A percentile compares a stretch with the other conserved stretches of the same genome.
These are phyloP conservation scores for Phoxinus phoxinus DNA, from an alignment of 2,113 vertebrate genomes.

Conservation along the genomic window DNA sequence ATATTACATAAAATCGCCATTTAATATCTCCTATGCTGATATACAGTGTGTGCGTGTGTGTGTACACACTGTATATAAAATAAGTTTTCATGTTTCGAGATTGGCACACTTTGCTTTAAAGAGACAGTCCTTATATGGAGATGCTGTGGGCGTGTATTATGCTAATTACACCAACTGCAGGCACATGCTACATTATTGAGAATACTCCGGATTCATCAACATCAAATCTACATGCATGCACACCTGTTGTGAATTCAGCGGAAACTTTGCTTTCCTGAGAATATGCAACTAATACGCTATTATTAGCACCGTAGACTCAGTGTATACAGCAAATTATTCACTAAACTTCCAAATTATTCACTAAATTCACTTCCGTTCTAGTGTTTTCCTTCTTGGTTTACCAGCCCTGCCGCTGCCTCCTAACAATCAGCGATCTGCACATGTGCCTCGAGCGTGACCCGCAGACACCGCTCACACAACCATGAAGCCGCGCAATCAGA, in stretches of 20 bases:
- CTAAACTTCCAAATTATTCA: neutral
- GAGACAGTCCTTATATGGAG: neutral
- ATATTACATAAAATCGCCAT: too few relatives aligned
- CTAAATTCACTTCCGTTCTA: neutral
- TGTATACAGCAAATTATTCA: neutral
- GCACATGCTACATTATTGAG: neutral
- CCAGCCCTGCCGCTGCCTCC: neutral
- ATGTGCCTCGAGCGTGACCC: conserved; percentile 16
- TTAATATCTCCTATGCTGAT: too few relatives aligned
- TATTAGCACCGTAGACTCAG: neutral
- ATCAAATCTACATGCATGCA: neutral
- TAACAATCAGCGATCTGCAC: conserved; percentile 14
- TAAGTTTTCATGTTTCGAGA: too few relatives aligned
- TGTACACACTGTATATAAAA: too few relatives aligned
- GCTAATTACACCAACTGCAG: neutral
- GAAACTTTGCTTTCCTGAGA: neutral
- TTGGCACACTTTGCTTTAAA: too few relatives aligned
- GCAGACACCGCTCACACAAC: conserved; percentile 14
- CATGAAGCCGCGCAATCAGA: conserved; percentile 21
- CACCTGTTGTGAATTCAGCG: neutral
- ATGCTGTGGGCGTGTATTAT: neutral
- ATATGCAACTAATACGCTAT: neutral
- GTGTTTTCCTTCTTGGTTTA: neutral
- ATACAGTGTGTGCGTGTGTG: too few relatives aligned
- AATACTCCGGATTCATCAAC: neutral